These are phyloP conservation scores for Leptatherina wallacei DNA, from an alignment of 2,797 vertebrate genomes.

Conservation along the genomic window DNA sequence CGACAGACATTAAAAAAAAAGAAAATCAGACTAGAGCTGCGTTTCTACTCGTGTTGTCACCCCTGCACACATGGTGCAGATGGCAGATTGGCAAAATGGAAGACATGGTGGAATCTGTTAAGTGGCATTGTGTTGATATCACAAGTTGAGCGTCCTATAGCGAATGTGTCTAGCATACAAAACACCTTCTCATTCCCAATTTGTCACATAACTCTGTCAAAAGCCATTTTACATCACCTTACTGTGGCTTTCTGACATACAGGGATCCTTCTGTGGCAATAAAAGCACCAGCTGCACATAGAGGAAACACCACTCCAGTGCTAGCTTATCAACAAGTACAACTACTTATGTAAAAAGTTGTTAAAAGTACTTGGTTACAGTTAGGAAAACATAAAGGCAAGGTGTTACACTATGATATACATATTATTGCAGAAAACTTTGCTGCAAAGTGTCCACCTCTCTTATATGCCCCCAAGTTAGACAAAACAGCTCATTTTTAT, in stretches of 20 bases:
- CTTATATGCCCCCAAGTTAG: not conserved
- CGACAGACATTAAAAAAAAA: slow-evolving; percentile 11
- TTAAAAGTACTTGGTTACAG: not conserved
- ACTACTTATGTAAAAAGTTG: not conserved
- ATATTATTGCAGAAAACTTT: not conserved
- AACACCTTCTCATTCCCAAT: not conserved
- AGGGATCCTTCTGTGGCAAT: not conserved
- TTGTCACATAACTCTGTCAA: not conserved
- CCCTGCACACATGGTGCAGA: not conserved
- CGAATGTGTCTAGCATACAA: not conserved
- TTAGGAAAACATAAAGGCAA: not conserved
- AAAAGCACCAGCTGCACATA: not conserved
- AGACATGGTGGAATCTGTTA: not conserved
- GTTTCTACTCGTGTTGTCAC: not conserved
- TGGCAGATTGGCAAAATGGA: not conserved
- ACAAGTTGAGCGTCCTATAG: not conserved
- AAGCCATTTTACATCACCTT: not conserved
- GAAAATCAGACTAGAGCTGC: not conserved
- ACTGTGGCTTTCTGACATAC: not conserved
- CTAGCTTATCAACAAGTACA: not conserved
- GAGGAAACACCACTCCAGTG: not conserved
- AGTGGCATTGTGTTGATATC: not conserved
- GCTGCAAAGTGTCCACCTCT: not conserved
- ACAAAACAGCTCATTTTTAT: too few relatives aligned
- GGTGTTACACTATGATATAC: not conserved